These are phyloP conservation scores for Raja brachyura DNA, from an alignment of 2,113 vertebrate species.

Conservation along the genomic window DNA sequence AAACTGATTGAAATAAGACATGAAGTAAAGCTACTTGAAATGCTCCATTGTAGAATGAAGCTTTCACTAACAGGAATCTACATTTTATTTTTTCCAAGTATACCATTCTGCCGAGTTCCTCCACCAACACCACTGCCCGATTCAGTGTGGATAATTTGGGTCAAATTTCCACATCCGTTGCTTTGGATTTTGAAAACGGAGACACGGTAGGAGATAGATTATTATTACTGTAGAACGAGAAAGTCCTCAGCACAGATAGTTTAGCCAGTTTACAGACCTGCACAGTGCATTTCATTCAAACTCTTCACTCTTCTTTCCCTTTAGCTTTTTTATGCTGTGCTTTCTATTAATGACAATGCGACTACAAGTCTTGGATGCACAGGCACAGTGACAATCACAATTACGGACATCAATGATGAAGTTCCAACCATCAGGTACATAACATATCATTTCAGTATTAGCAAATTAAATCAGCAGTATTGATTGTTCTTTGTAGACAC, in stretches of 20 bases:
- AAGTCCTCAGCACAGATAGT: neutral
- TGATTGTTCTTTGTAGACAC: neutral
- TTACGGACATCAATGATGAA: conserved; percentile 29
- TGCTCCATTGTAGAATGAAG: neutral
- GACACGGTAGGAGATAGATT: neutral
- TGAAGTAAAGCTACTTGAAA: neutral
- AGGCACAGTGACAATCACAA: conserved; percentile 15
- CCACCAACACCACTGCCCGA: neutral
- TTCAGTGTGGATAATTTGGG: neutral
- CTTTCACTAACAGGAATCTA: neutral
- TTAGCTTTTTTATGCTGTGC: neutral
- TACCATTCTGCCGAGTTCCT: neutral
- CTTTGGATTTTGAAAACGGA: conserved; percentile 3
- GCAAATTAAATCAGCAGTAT: neutral
- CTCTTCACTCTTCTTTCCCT: neutral
- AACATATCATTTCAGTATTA: neutral
- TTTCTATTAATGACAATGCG: neutral
- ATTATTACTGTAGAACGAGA: neutral
- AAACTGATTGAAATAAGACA: neutral
- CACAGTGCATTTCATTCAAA: neutral
- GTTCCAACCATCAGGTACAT: neutral
- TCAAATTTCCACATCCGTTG: neutral
- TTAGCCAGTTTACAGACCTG: neutral
- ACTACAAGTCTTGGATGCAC: neutral
- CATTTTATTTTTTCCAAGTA: neutral